These are phyloP conservation scores for Spermophilus dauricus DNA, from an alignment of 2,113 vertebrate genomes.

Conservation along the genomic window DNA sequence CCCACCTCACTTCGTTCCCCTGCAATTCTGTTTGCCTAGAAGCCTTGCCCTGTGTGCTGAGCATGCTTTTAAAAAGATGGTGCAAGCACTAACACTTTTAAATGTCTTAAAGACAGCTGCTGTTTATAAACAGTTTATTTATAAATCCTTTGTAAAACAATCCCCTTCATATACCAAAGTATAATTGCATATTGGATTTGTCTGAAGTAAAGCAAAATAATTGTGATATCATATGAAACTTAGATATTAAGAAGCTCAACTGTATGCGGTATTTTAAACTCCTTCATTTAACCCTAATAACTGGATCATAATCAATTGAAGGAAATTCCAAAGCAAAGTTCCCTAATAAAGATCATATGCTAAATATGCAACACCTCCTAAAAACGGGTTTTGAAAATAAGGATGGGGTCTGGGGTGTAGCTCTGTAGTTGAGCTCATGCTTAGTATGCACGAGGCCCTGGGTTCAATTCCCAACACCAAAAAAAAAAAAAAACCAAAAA, in stretches of 20 bases:
- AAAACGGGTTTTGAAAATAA: background rate
- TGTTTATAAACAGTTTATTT: background rate
- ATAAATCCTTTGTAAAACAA: background rate
- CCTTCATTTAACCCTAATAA: background rate
- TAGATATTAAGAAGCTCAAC: background rate
- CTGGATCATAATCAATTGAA: background rate
- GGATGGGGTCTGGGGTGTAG: fast-evolving
- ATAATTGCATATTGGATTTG: background rate
- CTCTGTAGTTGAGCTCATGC: background rate
- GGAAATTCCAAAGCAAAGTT: background rate
- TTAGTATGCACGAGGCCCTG: too few relatives aligned
- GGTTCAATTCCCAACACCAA: too few relatives aligned
- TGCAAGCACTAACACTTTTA: background rate
- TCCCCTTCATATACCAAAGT: background rate
- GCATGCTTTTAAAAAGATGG: background rate
- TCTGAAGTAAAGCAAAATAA: background rate
- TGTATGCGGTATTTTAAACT: background rate
- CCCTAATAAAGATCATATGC: background rate
- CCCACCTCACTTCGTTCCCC: background rate
- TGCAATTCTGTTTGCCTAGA: background rate
- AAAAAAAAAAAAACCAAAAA: background rate
- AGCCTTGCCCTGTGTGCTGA: background rate
- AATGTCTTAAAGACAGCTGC: background rate
- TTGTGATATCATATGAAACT: background rate
- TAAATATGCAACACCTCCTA: background rate